phyloP scores from a whole-genome alignment of 2,888 invertebrate genomes.

The Acronicta leporina region DNA sequence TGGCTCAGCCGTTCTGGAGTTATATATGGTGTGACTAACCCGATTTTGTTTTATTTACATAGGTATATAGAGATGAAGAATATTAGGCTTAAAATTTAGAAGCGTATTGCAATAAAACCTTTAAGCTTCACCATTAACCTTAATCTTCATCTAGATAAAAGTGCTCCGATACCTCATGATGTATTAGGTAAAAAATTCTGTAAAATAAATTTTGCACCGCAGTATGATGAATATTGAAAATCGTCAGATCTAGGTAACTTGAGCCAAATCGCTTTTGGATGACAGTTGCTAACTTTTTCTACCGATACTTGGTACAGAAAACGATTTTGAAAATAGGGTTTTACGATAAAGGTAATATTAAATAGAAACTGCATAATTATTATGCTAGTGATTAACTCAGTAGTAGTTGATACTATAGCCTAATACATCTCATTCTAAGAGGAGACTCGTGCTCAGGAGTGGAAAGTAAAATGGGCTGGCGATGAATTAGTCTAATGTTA shows the following conservation, averaged over 20 bases:
- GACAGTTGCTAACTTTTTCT: conserved; percentile 44
- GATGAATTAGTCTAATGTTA: too few species aligned
- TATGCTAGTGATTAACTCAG: too few species aligned
- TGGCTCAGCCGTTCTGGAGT: too few species aligned
- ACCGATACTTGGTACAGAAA: conserved; percentile 43
- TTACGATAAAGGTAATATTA: conserved; percentile 28
- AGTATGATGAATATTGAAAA: conserved; percentile 43
- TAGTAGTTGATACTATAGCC: too few species aligned
- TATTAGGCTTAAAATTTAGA: neutral
- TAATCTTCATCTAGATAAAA: conserved; percentile 21
- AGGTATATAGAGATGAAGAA: too few species aligned
- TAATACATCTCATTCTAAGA: too few species aligned
- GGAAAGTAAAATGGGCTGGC: too few species aligned
- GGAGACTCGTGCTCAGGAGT: too few species aligned
- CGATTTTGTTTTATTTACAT: too few species aligned
- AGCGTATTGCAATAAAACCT: neutral
- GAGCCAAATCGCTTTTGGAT: conserved; percentile 54
- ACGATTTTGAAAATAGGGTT: conserved; percentile 22
- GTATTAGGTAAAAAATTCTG: conserved; percentile 4
- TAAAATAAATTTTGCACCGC: conserved; percentile 25
- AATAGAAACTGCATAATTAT: neutral
- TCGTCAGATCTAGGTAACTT: conserved; percentile 37
- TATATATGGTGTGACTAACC: too few species aligned
- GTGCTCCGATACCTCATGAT: neutral
- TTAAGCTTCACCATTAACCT: neutral